These are phyloP conservation scores for Bradynema listronoti DNA, from an alignment of 1,140 invertebrate genomes.

Conservation along the genomic window DNA sequence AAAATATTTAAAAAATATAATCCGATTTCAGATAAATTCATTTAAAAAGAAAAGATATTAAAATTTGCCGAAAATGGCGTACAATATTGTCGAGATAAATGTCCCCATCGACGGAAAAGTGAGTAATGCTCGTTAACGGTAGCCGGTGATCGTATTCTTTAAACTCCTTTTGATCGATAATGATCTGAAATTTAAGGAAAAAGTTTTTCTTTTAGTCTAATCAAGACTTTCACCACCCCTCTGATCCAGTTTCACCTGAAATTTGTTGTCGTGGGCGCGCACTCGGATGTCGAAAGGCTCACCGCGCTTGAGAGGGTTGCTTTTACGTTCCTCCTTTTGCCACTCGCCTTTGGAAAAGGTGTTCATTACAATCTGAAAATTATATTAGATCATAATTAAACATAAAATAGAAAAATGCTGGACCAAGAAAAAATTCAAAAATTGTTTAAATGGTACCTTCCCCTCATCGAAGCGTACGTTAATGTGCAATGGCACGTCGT, in stretches of 20 bases:
- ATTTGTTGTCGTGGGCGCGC: slow-evolving; percentile 54
- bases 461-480: slow-evolving; percentile 54
- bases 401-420: not conserved
- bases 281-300: slow-evolving; percentile 55
- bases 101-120: slow-evolving; percentile 54
- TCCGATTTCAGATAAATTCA: too few relatives aligned
- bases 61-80: too few relatives aligned
- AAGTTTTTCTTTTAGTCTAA: slow-evolving; percentile 13
- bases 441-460: slow-evolving; percentile 31
- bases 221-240: not conserved
- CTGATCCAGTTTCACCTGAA: slow-evolving; percentile 39
- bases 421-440: not conserved
- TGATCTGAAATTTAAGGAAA: slow-evolving; percentile 46
- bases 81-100: slow-evolving; percentile 49
- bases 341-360: slow-evolving; percentile 50
- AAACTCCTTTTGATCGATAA: slow-evolving; percentile 54
- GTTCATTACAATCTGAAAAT: slow-evolving; percentile 39
- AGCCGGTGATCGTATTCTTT: slow-evolving; percentile 56
- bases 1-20: too few relatives aligned
- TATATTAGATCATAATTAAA: not conserved
- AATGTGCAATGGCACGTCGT: slow-evolving; percentile 54
- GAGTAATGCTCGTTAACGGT: slow-evolving; percentile 44
- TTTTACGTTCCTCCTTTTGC: slow-evolving; percentile 57
- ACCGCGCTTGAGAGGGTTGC: slow-evolving; percentile 50
- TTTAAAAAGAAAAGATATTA: too few relatives aligned